These are phyloP conservation scores for Mobula hypostoma DNA, from an alignment of 2,113 vertebrate genomes.

Conservation along the genomic window DNA sequence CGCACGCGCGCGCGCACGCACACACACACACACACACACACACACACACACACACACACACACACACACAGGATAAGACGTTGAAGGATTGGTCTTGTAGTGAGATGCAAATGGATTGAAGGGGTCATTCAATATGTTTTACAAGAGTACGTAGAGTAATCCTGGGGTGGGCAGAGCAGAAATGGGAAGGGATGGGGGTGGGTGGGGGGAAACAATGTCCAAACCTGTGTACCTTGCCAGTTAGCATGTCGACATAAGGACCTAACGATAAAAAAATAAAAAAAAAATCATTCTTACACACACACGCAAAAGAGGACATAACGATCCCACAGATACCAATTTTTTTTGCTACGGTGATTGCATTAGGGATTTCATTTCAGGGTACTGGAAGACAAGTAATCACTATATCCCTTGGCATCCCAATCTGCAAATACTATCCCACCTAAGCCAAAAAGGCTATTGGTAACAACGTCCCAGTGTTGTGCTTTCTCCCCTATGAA, in stretches of 20 bases:
- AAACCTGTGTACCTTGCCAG: slow-evolving; percentile 31
- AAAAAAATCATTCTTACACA: slow-evolving; percentile 24
- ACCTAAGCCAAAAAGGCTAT: neutral
- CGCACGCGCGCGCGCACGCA: too few relatives aligned
- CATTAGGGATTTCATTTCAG: neutral
- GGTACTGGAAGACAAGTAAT: neutral
- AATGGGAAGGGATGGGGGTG: too few relatives aligned
- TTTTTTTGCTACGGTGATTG: neutral
- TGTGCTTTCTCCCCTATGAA: neutral
- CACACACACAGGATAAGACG: neutral
- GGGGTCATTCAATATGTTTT: slow-evolving; percentile 36
- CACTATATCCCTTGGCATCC: neutral
- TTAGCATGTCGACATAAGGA: slow-evolving; percentile 32
- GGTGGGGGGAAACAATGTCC: neutral
- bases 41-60: neutral
- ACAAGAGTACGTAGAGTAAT: slow-evolving; percentile 25
- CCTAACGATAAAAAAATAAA: neutral
- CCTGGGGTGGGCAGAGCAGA: neutral
- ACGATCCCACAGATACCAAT: neutral
- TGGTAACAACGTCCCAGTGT: neutral
- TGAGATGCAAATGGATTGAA: slow-evolving; percentile 26
- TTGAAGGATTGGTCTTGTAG: neutral
- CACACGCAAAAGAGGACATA: neutral
- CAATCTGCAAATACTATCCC: too few relatives aligned
- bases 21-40: neutral